Evolutionary conservation across 2,797 vertebrate species (phyloP).

Genomic region (Sebastes iracundus): DNA sequence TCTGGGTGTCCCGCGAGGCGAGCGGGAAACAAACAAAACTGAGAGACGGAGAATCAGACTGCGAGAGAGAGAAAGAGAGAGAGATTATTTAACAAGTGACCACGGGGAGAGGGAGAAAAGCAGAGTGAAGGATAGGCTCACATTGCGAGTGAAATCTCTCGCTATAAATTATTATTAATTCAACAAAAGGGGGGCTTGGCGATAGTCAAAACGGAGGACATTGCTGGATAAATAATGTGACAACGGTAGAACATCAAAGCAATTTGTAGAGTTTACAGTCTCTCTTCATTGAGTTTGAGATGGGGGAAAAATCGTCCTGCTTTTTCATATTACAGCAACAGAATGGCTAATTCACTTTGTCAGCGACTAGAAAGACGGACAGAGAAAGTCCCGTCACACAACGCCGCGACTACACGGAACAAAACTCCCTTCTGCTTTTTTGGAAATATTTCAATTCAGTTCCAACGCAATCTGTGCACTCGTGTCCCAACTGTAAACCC

Average conservation of each 20-base stretch:
- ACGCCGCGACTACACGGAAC: neutral
- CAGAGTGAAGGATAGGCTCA: conserved; percentile 63
- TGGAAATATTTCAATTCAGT: conserved; percentile 18
- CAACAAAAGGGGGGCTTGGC: conserved; percentile 39
- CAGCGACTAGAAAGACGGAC: conserved; percentile 42
- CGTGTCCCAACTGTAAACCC: conserved; percentile 20
- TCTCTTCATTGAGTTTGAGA: conserved; percentile 57
- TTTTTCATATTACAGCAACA: conserved; percentile 53
- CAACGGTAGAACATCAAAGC: conserved; percentile 54
- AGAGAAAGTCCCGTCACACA: neutral
- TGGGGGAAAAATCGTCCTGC: conserved; percentile 38
- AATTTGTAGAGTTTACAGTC: conserved; percentile 62
- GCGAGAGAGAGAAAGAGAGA: conserved; percentile 15
- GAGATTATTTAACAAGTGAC: conserved; percentile 91
- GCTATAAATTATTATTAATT: conserved; percentile 78
- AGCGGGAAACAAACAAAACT: conserved; percentile 94
- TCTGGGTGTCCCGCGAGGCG: conserved; percentile 88
- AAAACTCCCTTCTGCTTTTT: neutral
- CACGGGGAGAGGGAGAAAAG: conserved; percentile 56
- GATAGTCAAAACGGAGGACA: conserved; percentile 54
- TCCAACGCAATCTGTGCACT: neutral
- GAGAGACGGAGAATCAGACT: conserved; percentile 49
- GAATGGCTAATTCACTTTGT: conserved; percentile 62
- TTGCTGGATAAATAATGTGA: conserved; percentile 61
- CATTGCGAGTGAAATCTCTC: conserved; percentile 71